Percentiles rank a stretch among this genome's conserved stretches.
Evolutionary conservation across 1,140 invertebrate genomes (phyloP).

Genomic region (Colletes latitarsis): DNA sequence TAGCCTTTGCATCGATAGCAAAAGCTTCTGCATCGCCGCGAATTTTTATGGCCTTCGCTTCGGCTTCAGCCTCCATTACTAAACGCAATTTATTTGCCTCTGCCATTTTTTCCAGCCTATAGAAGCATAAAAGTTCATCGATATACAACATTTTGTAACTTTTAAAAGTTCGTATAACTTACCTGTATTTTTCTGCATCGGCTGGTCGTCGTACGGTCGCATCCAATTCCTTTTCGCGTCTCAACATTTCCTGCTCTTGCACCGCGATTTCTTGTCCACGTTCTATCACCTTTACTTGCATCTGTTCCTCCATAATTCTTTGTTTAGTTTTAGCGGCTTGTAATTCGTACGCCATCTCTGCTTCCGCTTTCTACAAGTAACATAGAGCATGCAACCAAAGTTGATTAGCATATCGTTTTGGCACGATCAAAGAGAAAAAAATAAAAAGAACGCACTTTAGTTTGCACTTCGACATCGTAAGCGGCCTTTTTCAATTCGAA

Average conservation of each 20-base stretch:
- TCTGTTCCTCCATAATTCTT: slow-evolving; percentile 97
- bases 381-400: neutral
- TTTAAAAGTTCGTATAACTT: neutral
- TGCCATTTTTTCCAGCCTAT: slow-evolving; percentile 93
- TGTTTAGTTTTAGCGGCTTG: slow-evolving; percentile 98
- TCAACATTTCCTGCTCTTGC: slow-evolving; percentile 93
- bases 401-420: neutral
- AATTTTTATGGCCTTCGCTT: slow-evolving; percentile 92
- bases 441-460: slow-evolving; percentile 86
- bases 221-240: slow-evolving; percentile 93
- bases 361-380: slow-evolving; percentile 89
- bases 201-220: slow-evolving; percentile 94
- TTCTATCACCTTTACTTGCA: slow-evolving; percentile 97
- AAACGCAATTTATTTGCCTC: slow-evolving; percentile 94
- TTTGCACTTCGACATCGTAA: slow-evolving; percentile 98
- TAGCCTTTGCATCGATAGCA: slow-evolving; percentile 96
- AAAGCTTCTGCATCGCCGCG: slow-evolving; percentile 95
- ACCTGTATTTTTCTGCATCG: slow-evolving; percentile 95
- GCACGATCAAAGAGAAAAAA: neutral
- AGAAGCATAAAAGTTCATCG: neutral
- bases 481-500: slow-evolving; percentile 98
- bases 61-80: slow-evolving; percentile 95
- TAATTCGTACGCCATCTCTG: slow-evolving; percentile 96
- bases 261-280: slow-evolving; percentile 95
- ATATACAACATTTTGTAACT: neutral